A percentile compares a stretch with the other conserved stretches of the same genome.
Evolutionary conservation across 2,888 invertebrate species (phyloP).

Genomic region (Eupeodes luniger): DNA sequence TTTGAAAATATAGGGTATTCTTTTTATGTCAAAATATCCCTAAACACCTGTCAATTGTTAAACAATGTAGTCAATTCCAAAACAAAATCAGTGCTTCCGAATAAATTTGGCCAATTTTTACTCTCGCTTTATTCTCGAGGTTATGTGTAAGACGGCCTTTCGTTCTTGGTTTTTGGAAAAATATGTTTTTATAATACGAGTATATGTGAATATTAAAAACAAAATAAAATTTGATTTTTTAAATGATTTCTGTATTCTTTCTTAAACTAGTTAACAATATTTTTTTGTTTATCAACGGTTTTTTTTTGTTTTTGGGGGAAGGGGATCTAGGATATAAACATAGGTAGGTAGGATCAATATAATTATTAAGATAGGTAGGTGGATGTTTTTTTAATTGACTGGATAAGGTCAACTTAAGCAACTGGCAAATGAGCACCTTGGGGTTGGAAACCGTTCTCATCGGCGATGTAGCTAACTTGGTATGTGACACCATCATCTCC

Average conservation of each 20-base stretch:
- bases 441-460: constrained; percentile 83
- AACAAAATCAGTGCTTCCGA: too few species aligned
- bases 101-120: too few species aligned
- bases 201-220: neutral
- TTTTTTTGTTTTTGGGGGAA: constrained; percentile 1
- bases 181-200: too few species aligned
- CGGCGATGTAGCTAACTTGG: constrained; percentile 84
- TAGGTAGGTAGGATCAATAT: constrained; percentile 7
- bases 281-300: constrained; percentile 31
- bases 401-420: constrained; percentile 1
- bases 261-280: constrained; percentile 17
- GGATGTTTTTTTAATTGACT: neutral
- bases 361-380: constrained; percentile 27
- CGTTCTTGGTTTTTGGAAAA: too few species aligned
- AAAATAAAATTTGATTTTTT: neutral
- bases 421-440: constrained; percentile 84
- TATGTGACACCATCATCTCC: constrained; percentile 86
- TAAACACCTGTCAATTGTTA: too few species aligned
- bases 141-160: too few species aligned
- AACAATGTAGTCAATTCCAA: too few species aligned
- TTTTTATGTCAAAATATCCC: too few species aligned
- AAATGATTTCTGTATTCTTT: constrained; percentile 4
- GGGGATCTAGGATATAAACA: constrained; percentile 1
- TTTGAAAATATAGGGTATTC: too few species aligned
- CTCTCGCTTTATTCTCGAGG: too few species aligned